phyloP scores from a whole-genome alignment of 2,888 invertebrate genomes.

The Spialia ferax region DNA sequence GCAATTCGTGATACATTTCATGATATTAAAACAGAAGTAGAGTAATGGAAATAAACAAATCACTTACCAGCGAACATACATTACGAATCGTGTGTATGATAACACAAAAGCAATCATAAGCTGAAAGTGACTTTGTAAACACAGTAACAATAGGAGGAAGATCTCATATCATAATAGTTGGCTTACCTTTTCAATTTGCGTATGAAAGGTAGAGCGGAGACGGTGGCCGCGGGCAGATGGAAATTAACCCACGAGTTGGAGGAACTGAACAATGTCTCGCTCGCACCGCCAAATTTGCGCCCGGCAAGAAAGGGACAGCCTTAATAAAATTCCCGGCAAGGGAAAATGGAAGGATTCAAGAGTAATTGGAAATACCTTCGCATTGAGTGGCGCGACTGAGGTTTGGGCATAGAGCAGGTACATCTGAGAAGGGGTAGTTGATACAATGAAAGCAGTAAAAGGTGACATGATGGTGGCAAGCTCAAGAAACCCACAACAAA shows the following conservation, averaged over 20 bases:
- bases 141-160: constrained; percentile 33
- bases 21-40: too few species aligned
- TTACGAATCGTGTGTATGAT: background rate
- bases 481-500: too few species aligned
- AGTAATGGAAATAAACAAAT: too few species aligned
- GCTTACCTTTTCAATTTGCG: constrained; percentile 75
- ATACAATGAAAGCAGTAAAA: background rate
- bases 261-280: constrained; percentile 58
- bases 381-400: constrained; percentile 78
- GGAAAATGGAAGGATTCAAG: constrained; percentile 83
- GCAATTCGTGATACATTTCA: too few species aligned
- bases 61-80: too few species aligned
- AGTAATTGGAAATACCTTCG: constrained; percentile 86
- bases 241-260: constrained; percentile 80
- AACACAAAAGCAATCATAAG: background rate
- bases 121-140: constrained; percentile 15
- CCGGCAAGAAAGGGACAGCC: constrained; percentile 62
- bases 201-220: constrained; percentile 71
- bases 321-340: constrained; percentile 73
- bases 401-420: constrained; percentile 55
- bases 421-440: constrained; percentile 14
- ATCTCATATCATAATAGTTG: constrained; percentile 60
- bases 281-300: constrained; percentile 55
- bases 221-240: constrained; percentile 74
- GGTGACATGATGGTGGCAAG: too few species aligned